These are phyloP conservation scores for Gymnorhina tibicen DNA, from an alignment of 2,113 vertebrate species.

Conservation along the genomic window DNA sequence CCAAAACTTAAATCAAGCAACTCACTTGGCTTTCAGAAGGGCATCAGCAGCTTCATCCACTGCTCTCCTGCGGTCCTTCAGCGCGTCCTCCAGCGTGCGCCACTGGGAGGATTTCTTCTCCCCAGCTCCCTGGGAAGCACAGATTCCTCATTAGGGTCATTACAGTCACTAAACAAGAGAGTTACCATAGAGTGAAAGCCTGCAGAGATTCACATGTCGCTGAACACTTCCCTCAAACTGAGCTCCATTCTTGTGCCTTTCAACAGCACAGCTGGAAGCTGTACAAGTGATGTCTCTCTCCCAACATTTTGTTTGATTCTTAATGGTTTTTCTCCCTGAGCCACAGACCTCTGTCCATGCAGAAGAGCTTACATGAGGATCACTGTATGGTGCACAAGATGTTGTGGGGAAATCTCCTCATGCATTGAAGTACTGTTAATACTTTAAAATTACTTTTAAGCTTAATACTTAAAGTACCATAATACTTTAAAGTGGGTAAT, in stretches of 20 bases:
- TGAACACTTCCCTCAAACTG: not conserved
- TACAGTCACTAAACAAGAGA: not conserved
- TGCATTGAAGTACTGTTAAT: not conserved
- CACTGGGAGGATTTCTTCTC: slow-evolving; percentile 87
- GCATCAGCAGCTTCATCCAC: slow-evolving; percentile 83
- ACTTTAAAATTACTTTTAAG: not conserved
- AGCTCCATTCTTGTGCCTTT: not conserved
- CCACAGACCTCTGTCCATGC: not conserved
- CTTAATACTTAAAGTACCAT: not conserved
- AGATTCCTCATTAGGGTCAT: not conserved
- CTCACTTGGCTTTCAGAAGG: slow-evolving; percentile 89
- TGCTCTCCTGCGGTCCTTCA: slow-evolving; percentile 80
- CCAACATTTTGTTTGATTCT: not conserved
- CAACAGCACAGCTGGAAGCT: not conserved
- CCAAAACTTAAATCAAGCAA: not conserved
- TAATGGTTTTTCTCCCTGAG: not conserved
- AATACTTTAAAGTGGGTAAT: not conserved
- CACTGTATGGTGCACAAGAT: not conserved
- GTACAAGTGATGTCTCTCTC: not conserved
- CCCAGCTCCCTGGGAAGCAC: slow-evolving; percentile 69
- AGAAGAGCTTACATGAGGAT: not conserved
- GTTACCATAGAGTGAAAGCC: not conserved
- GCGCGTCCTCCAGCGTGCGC: slow-evolving; percentile 85
- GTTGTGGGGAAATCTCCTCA: not conserved
- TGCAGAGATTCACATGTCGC: not conserved